Base-by-base conservation (phyloP, 2,797 vertebrate genomes). In the Sebastes hubbsi region DNA sequence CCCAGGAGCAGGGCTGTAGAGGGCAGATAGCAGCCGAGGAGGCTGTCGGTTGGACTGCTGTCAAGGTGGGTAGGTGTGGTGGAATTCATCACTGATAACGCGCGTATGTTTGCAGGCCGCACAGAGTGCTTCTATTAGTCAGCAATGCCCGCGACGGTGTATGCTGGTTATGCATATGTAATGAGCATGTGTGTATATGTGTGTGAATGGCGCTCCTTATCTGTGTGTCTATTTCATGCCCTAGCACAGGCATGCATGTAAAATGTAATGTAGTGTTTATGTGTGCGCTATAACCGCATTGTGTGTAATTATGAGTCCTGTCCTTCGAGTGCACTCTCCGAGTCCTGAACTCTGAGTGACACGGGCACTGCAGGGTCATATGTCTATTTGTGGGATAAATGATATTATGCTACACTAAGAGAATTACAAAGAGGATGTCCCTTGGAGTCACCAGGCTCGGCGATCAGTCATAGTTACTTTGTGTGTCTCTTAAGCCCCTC, bases 371-470 rank as follows among this genome's bases (percentile, higher is more conserved):
- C 75, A 78, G 93, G 95, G 94, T 95, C 94, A 95, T 72, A 78
- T 75, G 93, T 94, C 94, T 92, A 92, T 94, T 93, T 94, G 92
- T 69, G 68, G 91, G 94, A 93, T 94, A 94, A 94, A 95, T 95
- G 85, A 92, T 88, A 94, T 94, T 93, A 93, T 90, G 92, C 91
- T 83, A 87, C 94, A 91, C 90, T 94, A 94, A 93, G 93, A 92
- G 95, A 94, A 95, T 95, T 94, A 94, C 92, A 93, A 75, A 90
- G 92, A 94, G 93, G 93, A 95, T 93, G 93, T 95, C 93, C 92
- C 94, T 93, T 80, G 90, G 87, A 92, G 92, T 92, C 91, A 87
- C 75, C 75, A 29, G 88, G 88, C 89, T 82, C 73, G n/a, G 84
- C 75, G 63, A 95, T 95, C 92, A 93, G 86, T 95, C 94, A 94